Evolutionary conservation across 2,113 vertebrate genomes (phyloP), one percentile per base, ranked within the genome.

Genomic region (Coregonus clupeaformis): DNA sequence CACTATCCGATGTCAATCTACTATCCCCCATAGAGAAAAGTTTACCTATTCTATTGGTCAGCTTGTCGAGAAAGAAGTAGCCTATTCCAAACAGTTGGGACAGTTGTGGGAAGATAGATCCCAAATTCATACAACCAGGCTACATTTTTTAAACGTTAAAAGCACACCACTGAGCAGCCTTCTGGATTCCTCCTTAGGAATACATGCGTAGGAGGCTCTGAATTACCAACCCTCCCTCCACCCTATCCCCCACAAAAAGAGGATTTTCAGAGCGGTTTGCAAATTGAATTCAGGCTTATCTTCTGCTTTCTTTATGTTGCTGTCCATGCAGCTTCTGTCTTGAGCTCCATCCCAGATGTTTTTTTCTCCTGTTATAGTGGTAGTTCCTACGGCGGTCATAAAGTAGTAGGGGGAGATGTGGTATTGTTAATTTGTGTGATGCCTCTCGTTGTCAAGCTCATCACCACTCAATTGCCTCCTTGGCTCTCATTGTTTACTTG

Each of bases 111-210:
- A 42, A 42, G 36, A 42, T 2, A 3, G 36, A 42, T 42, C 36
- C 36, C 7, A 42, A 42, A 42, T 42, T 42, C 36, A 42, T 42
- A 42, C 36, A 42, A 42, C 36, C 36, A 42, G 36, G 36, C 36
- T 11, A 11, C 9, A 29, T 29, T 29, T 3, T 11, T 12, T 11
- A 42, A 42, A 42, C 9, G 36, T 42, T 42, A n/a, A n/a, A n/a
- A n/a, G n/a, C 82, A 85, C 82, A 1, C 79, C 81, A 83, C 49
- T 80, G 84, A 85, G 29, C 88, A 89, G 78, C 79, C 79, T 60
- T 81, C 81, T 84, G 84, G 86, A 86, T 89, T 78, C 42, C 42
- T 80, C 72, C 80, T 1, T 76, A 77, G 69, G 69, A 83, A 73
- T 80, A 11, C 52, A 68, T 65, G 80, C 57, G 71, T 68, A 72